These are phyloP conservation scores for Caenorhabditis remanei DNA, from an alignment of 1,140 invertebrate species.

Conservation along the genomic window DNA sequence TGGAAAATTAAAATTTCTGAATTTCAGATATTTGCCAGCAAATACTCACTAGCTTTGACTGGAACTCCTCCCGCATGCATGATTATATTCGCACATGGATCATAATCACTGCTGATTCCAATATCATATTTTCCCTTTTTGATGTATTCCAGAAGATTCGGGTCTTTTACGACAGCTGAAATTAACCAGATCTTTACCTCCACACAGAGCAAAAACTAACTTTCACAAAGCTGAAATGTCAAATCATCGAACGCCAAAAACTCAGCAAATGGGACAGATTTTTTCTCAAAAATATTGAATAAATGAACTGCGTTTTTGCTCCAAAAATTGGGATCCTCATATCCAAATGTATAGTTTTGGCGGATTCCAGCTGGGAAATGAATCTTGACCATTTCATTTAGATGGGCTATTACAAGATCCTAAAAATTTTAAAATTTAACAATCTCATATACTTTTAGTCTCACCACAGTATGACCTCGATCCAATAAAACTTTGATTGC, in stretches of 20 bases:
- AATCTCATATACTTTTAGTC: not conserved
- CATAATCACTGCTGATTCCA: constrained; percentile 40
- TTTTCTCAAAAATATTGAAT: constrained; percentile 38
- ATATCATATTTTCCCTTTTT: constrained; percentile 34
- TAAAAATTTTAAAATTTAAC: not conserved
- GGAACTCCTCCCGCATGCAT: constrained; percentile 25
- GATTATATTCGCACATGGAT: constrained; percentile 44
- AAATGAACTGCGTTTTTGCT: constrained; percentile 9
- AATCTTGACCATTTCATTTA: constrained; percentile 36
- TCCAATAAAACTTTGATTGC: constrained; percentile 27
- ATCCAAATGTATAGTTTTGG: constrained; percentile 30
- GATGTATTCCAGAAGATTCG: constrained; percentile 11
- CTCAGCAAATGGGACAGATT: not conserved
- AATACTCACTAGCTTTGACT: constrained; percentile 25
- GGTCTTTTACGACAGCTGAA: not conserved
- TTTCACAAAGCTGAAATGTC: constrained; percentile 36
- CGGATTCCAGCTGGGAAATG: constrained; percentile 19
- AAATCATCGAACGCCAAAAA: constrained; percentile 36
- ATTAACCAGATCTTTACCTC: too few relatives aligned
- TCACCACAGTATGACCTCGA: constrained; percentile 40
- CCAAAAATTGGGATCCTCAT: constrained; percentile 30
- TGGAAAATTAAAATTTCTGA: not conserved
- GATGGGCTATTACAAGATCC: constrained; percentile 28
- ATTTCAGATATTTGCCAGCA: not conserved
- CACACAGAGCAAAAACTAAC: not conserved